These are phyloP conservation scores for Zosterops hypoxanthus DNA, from an alignment of 2,113 vertebrate species.

Conservation along the genomic window DNA sequence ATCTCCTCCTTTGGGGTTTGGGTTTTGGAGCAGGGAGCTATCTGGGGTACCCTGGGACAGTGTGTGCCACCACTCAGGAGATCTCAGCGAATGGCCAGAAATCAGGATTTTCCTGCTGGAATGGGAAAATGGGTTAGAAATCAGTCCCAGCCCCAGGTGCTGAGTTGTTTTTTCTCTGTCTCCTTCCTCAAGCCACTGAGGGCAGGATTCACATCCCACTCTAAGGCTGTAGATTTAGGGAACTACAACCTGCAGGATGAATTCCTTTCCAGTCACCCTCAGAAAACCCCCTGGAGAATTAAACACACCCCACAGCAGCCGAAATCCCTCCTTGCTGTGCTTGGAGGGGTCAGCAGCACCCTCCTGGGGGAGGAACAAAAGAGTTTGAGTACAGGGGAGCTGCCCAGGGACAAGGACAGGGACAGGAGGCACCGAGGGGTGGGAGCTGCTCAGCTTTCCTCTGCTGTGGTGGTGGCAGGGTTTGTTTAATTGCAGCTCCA, in stretches of 20 bases:
- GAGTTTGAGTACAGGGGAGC: accelerated
- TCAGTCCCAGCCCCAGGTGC: neutral
- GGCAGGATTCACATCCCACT: neutral
- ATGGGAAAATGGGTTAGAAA: neutral
- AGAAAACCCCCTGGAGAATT: neutral
- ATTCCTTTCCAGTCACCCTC: neutral
- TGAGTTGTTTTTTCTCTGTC: neutral
- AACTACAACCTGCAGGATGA: neutral
- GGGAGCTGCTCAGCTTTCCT: neutral
- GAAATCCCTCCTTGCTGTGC: neutral
- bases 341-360: neutral
- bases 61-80: accelerated
- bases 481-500: neutral
- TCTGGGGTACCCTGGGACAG: neutral
- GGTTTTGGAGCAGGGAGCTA: neutral
- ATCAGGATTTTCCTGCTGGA: neutral
- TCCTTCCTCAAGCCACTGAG: neutral
- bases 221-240: neutral
- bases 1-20: neutral
- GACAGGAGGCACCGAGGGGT: neutral
- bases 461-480: neutral
- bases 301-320: accelerated
- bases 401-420: neutral
- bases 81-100: neutral
- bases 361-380: neutral